phyloP scores from a whole-genome alignment of 2,113 vertebrate genomes.

The Narcine bancroftii region DNA sequence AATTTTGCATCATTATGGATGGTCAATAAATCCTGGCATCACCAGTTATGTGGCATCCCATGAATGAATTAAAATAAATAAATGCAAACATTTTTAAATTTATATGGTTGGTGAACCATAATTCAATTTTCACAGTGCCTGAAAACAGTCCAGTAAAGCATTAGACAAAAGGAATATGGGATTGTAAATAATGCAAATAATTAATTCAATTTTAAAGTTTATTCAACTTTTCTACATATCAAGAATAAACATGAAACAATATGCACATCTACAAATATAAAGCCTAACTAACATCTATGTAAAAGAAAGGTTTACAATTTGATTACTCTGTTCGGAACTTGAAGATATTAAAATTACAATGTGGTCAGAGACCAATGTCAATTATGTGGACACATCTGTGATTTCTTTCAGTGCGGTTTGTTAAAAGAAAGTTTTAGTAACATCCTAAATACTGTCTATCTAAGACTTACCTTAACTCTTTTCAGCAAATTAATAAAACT shows the following conservation, averaged over 20 bases:
- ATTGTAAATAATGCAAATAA: background rate
- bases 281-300: background rate
- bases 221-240: background rate
- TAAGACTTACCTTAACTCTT: slow-evolving; percentile 77
- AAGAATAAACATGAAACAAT: background rate
- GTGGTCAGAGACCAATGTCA: too few species aligned
- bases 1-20: too few species aligned
- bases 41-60: too few species aligned
- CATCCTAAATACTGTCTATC: background rate
- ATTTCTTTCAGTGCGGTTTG: background rate
- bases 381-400: too few species aligned
- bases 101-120: too few species aligned
- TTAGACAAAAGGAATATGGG: background rate
- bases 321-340: too few species aligned
- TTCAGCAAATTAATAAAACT: slow-evolving; percentile 83
- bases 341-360: too few species aligned
- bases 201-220: slow-evolving; percentile 1
- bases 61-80: background rate
- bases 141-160: background rate
- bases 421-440: background rate
- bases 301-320: background rate
- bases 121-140: background rate
- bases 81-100: background rate
- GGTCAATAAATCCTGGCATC: too few species aligned
- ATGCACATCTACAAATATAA: too few species aligned